Percentiles rank a stretch among this genome's conserved stretches.
Conservation (phyloP, 2,797 vertebrate species). For the Carcharodon carcharias region DNA sequence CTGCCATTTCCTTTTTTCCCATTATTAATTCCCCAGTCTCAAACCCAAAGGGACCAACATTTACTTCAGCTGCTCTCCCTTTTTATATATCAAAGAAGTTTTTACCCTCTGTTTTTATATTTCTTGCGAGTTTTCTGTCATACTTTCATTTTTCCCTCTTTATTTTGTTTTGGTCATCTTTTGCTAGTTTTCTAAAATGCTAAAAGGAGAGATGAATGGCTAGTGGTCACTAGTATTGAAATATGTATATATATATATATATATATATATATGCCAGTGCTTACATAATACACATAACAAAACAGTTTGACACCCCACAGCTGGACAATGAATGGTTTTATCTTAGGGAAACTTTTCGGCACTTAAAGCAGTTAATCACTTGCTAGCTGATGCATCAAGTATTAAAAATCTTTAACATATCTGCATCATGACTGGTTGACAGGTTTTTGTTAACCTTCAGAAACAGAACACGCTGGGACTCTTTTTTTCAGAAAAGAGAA, state of each 20-base stretch:
- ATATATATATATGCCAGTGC: not conserved
- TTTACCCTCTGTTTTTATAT: too few relatives aligned
- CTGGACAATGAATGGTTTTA: not conserved
- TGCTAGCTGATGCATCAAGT: not conserved
- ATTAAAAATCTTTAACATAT: not conserved
- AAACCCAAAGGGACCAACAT: too few relatives aligned
- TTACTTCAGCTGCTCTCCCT: too few relatives aligned
- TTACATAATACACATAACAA: not conserved
- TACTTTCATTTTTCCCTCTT: too few relatives aligned
- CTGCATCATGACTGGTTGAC: not conserved
- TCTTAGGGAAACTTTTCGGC: not conserved
- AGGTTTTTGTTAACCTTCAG: not conserved
- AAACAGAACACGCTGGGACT: not conserved
- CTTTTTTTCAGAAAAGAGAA: not conserved
- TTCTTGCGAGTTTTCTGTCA: too few relatives aligned
- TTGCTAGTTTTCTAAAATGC: not conserved
- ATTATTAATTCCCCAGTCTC: too few relatives aligned
- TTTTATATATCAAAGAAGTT: too few relatives aligned
- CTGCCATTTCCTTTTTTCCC: too few relatives aligned
- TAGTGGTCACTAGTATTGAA: not conserved
- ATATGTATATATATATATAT: not conserved
- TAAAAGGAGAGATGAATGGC: not conserved
- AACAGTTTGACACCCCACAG: too few relatives aligned
- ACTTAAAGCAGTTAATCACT: not conserved
- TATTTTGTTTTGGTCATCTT: too few relatives aligned